Percentiles rank a stretch among this genome's conserved stretches.
Evolutionary conservation across 2,888 invertebrate genomes (phyloP).

Genomic region (Morpho helenor): DNA sequence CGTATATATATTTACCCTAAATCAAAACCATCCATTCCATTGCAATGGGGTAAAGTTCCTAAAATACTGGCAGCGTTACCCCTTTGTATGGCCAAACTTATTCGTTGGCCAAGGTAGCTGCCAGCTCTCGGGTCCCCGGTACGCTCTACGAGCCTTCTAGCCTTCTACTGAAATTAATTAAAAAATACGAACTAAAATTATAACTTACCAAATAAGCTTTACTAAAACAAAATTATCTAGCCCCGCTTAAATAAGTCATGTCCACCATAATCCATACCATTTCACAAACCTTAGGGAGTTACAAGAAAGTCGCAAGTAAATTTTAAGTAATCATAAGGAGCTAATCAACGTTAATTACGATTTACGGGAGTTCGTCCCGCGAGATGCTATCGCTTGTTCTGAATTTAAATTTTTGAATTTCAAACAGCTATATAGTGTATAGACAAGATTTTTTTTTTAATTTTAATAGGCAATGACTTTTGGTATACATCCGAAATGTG

Average conservation of each 20-base stretch:
- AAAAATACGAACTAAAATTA: no score
- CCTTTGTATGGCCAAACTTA: no score
- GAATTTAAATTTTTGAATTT: conserved; percentile 23
- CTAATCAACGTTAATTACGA: conserved; percentile 65
- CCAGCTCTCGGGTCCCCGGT: no score
- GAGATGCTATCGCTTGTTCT: conserved; percentile 25
- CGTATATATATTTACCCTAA: no score
- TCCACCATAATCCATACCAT: conserved; percentile 33
- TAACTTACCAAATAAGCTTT: no score
- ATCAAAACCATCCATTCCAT: no score
- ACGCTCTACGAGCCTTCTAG: no score
- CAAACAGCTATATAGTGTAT: conserved; percentile 10
- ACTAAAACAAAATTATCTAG: no score
- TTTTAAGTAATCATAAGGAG: conserved; percentile 67
- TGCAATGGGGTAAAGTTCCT: no score
- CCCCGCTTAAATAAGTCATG: conserved; percentile 13
- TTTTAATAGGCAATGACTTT: background rate
- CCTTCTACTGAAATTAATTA: no score
- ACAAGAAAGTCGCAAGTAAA: conserved; percentile 63
- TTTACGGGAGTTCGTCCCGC: conserved; percentile 38
- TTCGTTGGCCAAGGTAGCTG: no score
- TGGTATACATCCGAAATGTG: background rate
- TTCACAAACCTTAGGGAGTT: conserved; percentile 18
- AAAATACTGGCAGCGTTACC: no score
- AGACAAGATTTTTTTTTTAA: conserved; percentile 4